Evolutionary conservation across 2,888 invertebrate species (phyloP).

Genomic region (Limnephilus marmoratus): DNA sequence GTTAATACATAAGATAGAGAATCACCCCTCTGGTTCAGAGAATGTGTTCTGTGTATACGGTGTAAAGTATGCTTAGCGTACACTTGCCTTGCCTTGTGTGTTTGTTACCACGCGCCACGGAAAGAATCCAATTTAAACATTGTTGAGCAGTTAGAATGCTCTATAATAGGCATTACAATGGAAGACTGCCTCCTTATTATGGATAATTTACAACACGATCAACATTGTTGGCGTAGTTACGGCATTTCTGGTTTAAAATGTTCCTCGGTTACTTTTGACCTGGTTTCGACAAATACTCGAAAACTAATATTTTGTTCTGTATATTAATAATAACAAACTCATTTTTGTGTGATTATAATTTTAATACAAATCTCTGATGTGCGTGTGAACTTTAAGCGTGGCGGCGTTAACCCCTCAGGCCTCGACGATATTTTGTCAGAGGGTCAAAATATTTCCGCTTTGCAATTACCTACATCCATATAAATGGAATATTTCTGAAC

Average conservation of each 20-base stretch:
- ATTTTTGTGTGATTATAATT: no score
- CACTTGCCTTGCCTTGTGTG: neutral
- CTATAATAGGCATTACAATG: neutral
- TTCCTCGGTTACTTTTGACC: neutral
- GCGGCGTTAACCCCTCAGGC: no score
- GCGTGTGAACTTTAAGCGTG: no score
- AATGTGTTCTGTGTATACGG: neutral
- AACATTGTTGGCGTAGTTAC: neutral
- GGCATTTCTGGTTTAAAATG: neutral
- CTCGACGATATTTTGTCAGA: no score
- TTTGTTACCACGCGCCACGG: constrained; percentile 6
- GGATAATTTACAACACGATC: neutral
- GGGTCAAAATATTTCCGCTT: no score
- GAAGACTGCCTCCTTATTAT: neutral
- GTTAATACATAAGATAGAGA: no score
- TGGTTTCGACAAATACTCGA: neutral
- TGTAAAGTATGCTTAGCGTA: neutral
- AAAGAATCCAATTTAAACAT: constrained; percentile 18
- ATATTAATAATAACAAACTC: no score
- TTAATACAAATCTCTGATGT: no score
- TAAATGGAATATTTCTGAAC: no score
- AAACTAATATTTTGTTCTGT: no score
- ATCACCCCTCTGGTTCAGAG: no score
- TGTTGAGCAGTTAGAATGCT: constrained; percentile 23
- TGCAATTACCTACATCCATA: no score